phyloP scores from a whole-genome alignment of 2,113 vertebrate genomes.

The Paracanthobrama guichenoti region DNA sequence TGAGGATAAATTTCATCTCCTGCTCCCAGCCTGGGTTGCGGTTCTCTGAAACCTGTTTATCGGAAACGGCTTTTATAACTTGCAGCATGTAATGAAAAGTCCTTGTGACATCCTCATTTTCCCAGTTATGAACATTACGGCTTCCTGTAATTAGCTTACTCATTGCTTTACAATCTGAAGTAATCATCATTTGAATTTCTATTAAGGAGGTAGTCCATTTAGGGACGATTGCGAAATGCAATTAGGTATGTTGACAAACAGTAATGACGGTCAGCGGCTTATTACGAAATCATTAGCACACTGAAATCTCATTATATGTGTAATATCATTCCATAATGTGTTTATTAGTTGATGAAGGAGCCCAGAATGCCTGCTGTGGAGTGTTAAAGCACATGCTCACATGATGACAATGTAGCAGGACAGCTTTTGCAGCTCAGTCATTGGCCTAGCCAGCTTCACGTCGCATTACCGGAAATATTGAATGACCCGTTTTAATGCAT shows the following conservation, averaged over 20 bases:
- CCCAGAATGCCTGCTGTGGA: constrained; percentile 17
- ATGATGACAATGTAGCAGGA: not conserved
- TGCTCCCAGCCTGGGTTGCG: not conserved
- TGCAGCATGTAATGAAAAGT: constrained; percentile 4
- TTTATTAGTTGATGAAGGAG: constrained; percentile 63
- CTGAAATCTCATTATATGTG: constrained; percentile 66
- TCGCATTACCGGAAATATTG: constrained; percentile 27
- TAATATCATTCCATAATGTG: constrained; percentile 61
- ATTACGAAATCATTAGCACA: constrained; percentile 68
- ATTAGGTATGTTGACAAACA: constrained; percentile 67
- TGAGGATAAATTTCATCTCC: not conserved
- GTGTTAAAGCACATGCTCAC: constrained; percentile 1
- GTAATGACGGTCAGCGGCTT: constrained; percentile 65
- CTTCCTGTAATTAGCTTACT: constrained; percentile 65
- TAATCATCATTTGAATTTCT: constrained; percentile 59
- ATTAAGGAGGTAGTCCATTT: constrained; percentile 59
- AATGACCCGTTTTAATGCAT: constrained; percentile 51
- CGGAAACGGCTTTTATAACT: not conserved
- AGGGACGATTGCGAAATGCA: constrained; percentile 61
- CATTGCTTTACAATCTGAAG: constrained; percentile 64
- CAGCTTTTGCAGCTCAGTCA: constrained; percentile 10
- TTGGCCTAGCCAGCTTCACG: constrained; percentile 44
- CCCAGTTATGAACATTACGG: constrained; percentile 55
- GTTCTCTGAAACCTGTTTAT: constrained; percentile 5
- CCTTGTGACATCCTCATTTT: constrained; percentile 11